Evolutionary conservation across 2,113 vertebrate species (phyloP).

Genomic region (Bagarius yarrelli): DNA sequence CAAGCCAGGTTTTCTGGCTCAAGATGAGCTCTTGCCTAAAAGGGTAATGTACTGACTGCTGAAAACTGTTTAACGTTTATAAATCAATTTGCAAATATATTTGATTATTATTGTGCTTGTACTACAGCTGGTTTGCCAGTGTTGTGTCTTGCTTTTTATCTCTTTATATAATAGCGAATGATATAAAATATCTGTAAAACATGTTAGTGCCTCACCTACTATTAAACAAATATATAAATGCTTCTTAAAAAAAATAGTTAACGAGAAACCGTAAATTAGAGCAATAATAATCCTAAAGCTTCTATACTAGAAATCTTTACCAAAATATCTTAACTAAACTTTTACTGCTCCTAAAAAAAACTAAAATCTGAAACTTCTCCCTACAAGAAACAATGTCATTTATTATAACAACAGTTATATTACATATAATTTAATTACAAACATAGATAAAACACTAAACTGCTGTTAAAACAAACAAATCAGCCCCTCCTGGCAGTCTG

Average conservation of each 20-base stretch:
- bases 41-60: conserved; percentile 70
- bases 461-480: too few species aligned
- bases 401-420: too few species aligned
- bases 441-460: too few species aligned
- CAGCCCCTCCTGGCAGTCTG: too few species aligned
- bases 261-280: background rate
- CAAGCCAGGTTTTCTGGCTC: conserved; percentile 83
- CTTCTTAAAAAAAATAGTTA: too few species aligned
- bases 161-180: background rate
- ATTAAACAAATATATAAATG: background rate
- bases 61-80: background rate
- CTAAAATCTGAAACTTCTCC: background rate
- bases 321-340: too few species aligned
- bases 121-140: background rate
- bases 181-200: background rate
- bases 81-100: background rate
- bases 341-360: too few species aligned
- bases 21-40: conserved; percentile 87
- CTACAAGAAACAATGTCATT: background rate
- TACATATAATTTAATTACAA: too few species aligned
- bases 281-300: background rate
- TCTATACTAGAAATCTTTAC: background rate
- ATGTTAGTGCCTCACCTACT: background rate
- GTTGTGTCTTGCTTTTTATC: background rate
- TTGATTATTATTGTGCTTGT: background rate